Percentiles rank a stretch among this genome's conserved stretches.
Conservation (phyloP, 1,140 invertebrate species). For the Himalopsyche phryganea region DNA sequence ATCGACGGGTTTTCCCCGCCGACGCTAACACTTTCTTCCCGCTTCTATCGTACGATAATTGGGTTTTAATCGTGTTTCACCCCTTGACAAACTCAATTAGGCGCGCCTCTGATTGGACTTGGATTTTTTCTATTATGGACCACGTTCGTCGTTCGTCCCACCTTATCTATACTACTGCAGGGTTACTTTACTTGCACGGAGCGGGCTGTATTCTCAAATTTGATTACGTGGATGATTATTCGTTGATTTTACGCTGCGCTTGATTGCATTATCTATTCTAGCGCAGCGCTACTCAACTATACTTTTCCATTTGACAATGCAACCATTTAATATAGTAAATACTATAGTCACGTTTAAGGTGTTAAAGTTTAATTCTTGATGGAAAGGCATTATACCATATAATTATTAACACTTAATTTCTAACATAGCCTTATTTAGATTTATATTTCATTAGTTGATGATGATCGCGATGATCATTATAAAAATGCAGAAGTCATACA, state of each 20-base stretch:
- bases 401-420: too few species aligned
- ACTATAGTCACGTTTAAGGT: too few species aligned
- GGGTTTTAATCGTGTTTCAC: conserved; percentile 34
- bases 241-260: conserved; percentile 29
- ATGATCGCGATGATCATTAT: too few species aligned
- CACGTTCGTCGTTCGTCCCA: conserved; percentile 9
- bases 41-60: conserved; percentile 19
- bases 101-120: conserved; percentile 31
- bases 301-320: too few species aligned
- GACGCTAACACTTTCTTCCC: conserved; percentile 20
- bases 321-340: too few species aligned
- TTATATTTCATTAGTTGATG: too few species aligned
- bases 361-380: too few species aligned
- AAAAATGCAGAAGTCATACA: too few species aligned
- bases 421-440: too few species aligned
- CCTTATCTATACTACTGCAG: too few species aligned
- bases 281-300: background rate
- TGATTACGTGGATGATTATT: conserved; percentile 31
- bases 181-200: background rate
- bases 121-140: conserved; percentile 14
- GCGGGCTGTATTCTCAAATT: conserved; percentile 14
- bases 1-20: conserved; percentile 17
- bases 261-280: conserved; percentile 19
- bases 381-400: too few species aligned
- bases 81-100: conserved; percentile 35